Evolutionary conservation across 1,140 invertebrate species (phyloP), one percentile per base, ranked within the genome.

Genomic region (Panulirus ornatus): DNA sequence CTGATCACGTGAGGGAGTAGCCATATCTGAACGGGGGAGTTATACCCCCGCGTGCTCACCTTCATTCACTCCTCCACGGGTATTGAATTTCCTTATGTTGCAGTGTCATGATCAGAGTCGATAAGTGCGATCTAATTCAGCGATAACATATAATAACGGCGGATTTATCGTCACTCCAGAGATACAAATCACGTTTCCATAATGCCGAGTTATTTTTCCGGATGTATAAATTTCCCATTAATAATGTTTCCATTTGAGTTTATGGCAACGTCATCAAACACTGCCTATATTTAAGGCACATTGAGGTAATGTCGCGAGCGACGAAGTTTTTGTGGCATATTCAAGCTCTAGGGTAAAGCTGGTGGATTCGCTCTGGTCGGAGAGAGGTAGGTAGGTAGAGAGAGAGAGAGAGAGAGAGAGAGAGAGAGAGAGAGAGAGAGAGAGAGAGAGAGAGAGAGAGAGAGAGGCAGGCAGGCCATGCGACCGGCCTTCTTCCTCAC

Each of bases 201-300:
- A 40, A 42, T 76, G 22, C 22, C 73, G 34, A 42, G 38, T 34
- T 76, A 40, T 40, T 76, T 42, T 76, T 76, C 73, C 73, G 73
- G 73, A 76, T 44, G 36, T 76, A 76, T 76, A 76, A 76, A 76
- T 76, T 44, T 42, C 38, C 38, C 73, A 76, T 76, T 76, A 76
- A 76, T 76, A 76, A 76, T 76, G 40, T 42, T 19, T 34, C 16
- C 38, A 42, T 34, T 38, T 76, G 73, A 40, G 73, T 76, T 76
- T 6, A 42, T 42, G 73, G 73, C 36, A 38, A 38, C 73, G 73
- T 76, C 42, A 76, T 42, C 38, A 38, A 76, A 42, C 73, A 22
- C 34, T 38, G 73, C 38, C 73, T 76, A 38, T 76, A 76, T 76
- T 76, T 76, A 76, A 42, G 73, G 42, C 73, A 76, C 73, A 76